These are phyloP conservation scores for Nymphicus hollandicus DNA, from an alignment of 2,113 vertebrate species.

Conservation along the genomic window DNA sequence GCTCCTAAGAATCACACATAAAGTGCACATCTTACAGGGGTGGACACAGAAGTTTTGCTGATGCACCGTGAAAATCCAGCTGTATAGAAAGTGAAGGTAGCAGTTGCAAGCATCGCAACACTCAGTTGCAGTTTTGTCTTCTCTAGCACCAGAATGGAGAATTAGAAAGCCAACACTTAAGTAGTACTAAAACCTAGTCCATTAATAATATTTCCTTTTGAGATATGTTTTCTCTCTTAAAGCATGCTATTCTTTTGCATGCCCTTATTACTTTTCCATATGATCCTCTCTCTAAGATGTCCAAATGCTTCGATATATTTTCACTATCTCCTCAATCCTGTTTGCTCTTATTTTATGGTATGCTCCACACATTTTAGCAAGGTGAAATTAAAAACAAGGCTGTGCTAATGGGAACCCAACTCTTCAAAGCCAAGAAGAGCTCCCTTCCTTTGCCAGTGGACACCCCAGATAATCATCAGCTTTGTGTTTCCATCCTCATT, in stretches of 20 bases:
- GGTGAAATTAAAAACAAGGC: not conserved
- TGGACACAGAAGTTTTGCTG: not conserved
- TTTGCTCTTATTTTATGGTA: not conserved
- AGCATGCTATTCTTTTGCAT: not conserved
- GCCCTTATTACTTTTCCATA: not conserved
- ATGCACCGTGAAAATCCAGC: not conserved
- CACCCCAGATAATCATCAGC: not conserved
- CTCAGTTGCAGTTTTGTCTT: not conserved
- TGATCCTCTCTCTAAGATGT: not conserved
- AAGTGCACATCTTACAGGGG: not conserved
- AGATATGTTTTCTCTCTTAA: not conserved
- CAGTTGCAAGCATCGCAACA: not conserved
- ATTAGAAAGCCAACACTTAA: not conserved
- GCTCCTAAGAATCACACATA: not conserved
- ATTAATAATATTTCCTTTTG: not conserved
- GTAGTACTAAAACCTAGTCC: not conserved
- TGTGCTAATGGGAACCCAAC: not conserved
- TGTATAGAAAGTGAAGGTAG: not conserved
- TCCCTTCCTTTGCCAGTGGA: not conserved
- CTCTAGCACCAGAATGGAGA: not conserved
- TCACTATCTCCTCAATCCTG: not conserved
- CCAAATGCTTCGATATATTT: not conserved
- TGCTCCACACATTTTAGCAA: not conserved
- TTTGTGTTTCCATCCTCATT: not conserved
- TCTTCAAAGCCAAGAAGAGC: not conserved